Evolutionary conservation across 2,113 vertebrate species (phyloP).

Genomic region (Megaleporinus macrocephalus): DNA sequence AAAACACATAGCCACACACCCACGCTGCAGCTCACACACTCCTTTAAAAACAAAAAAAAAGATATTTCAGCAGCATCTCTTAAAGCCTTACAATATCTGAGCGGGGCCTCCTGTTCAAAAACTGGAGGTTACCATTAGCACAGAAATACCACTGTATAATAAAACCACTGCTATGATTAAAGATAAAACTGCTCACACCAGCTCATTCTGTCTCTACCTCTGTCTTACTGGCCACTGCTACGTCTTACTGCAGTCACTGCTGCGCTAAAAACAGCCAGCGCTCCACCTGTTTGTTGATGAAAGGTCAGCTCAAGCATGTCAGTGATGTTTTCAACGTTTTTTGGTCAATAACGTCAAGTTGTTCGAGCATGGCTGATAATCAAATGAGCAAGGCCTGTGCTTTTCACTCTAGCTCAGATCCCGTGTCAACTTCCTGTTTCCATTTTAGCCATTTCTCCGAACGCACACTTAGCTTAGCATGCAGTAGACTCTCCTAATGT

Average conservation of each 20-base stretch:
- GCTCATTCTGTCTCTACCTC: too few species aligned
- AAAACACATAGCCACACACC: constrained; percentile 31
- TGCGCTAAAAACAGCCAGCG: not conserved
- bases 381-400: constrained; percentile 54
- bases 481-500: constrained; percentile 19
- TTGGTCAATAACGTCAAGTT: not conserved
- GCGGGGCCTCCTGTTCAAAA: not conserved
- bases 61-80: not conserved
- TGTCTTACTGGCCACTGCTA: too few species aligned
- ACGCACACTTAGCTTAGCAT: not conserved
- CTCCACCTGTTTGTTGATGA: constrained; percentile 18
- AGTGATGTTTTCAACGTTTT: not conserved
- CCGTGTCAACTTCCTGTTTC: constrained; percentile 53
- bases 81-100: not conserved
- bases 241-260: not conserved
- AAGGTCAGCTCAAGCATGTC: constrained; percentile 26
- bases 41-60: not conserved
- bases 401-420: constrained; percentile 44
- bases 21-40: constrained; percentile 15
- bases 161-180: too few species aligned
- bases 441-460: constrained; percentile 38
- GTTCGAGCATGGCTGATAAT: constrained; percentile 53
- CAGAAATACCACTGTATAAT: too few species aligned
- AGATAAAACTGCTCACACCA: too few species aligned
- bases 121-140: not conserved